These are phyloP conservation scores for Panthera leo DNA, from an alignment of 2,113 vertebrate genomes.

Conservation along the genomic window DNA sequence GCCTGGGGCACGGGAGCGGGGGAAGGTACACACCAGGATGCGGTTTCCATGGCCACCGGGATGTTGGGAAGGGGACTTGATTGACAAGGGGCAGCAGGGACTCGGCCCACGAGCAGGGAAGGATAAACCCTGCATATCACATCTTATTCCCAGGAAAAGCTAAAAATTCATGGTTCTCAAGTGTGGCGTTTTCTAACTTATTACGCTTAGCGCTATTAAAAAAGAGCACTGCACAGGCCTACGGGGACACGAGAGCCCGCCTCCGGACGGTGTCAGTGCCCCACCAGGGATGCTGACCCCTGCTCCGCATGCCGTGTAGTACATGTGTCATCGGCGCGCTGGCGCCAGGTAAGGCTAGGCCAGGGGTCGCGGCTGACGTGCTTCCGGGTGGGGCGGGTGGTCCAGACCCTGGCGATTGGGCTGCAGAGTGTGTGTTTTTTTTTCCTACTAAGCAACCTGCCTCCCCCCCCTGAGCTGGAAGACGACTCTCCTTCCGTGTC, in stretches of 20 bases:
- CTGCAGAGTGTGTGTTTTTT: background rate
- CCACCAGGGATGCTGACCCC: too few species aligned
- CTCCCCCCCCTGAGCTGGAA: fast-evolving
- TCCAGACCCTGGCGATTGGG: background rate
- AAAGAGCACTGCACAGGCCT: background rate
- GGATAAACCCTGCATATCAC: background rate
- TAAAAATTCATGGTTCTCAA: background rate
- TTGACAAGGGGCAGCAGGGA: background rate
- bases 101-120: background rate
- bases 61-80: background rate
- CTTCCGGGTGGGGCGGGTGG: background rate
- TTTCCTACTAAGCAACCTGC: fast-evolving
- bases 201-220: background rate
- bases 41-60: background rate
- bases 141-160: background rate
- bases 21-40: background rate
- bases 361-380: background rate
- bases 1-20: background rate
- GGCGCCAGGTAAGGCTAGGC: background rate
- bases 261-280: background rate
- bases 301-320: fast-evolving
- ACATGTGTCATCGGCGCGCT: background rate
- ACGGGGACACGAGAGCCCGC: background rate
- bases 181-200: background rate
- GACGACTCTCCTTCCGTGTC: background rate